Evolutionary conservation across 2,888 invertebrate species (phyloP).

Genomic region (Mythimna pallens): DNA sequence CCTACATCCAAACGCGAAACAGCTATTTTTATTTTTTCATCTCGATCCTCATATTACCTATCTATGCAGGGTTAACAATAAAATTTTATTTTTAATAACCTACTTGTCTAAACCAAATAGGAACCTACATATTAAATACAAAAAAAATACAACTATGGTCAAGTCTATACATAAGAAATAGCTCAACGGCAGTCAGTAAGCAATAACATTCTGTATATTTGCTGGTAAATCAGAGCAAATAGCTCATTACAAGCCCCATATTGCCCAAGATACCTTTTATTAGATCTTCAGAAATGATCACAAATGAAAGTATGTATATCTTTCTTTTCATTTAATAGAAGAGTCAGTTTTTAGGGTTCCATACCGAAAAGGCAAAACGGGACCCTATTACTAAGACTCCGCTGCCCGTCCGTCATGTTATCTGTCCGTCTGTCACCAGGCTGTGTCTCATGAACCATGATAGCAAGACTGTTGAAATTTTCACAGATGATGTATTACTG

Average conservation of each 20-base stretch:
- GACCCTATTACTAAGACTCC: no score
- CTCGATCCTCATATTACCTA: not conserved
- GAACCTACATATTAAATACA: not conserved
- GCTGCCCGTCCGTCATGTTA: no score
- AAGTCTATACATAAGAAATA: conserved; percentile 4
- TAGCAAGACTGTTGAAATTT: no score
- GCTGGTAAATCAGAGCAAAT: conserved; percentile 58
- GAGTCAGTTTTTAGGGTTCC: conserved; percentile 15
- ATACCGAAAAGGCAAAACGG: no score
- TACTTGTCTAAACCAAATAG: not conserved
- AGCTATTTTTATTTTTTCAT: not conserved
- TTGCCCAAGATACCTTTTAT: conserved; percentile 45
- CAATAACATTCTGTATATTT: conserved; percentile 39
- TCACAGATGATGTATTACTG: no score
- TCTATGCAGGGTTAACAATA: no score
- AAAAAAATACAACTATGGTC: not conserved
- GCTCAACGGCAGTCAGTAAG: conserved; percentile 18
- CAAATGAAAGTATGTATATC: conserved; percentile 37
- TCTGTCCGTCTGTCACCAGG: no score
- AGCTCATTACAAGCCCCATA: conserved; percentile 53
- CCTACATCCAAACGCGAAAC: no score
- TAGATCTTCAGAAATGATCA: conserved; percentile 38
- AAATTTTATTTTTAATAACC: no score
- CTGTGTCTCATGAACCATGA: no score
- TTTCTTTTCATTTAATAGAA: conserved; percentile 4